Conservation (phyloP, 2,888 invertebrate genomes). For the Agrilus biguttatus region DNA sequence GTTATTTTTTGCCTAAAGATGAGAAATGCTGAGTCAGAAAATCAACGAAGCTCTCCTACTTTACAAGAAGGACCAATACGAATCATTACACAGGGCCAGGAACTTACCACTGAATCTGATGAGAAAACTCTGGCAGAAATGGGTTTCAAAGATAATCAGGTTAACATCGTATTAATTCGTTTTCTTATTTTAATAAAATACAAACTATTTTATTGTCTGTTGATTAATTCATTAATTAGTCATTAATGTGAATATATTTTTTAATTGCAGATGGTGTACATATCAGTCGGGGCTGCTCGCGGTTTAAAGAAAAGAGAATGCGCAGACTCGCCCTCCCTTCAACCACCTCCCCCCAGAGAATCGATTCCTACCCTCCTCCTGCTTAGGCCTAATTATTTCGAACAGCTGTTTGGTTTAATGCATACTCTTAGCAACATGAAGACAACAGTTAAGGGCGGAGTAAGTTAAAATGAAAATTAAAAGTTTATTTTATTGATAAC, state of each 20-base stretch:
- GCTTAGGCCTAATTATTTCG: constrained; percentile 75
- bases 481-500: constrained; percentile 2
- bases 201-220: background rate
- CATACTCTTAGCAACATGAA: constrained; percentile 80
- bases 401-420: constrained; percentile 81
- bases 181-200: background rate
- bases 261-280: constrained; percentile 60
- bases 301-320: constrained; percentile 44
- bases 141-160: constrained; percentile 89
- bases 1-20: constrained; percentile 11
- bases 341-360: constrained; percentile 76
- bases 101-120: constrained; percentile 82
- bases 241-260: background rate
- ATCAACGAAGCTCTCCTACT: constrained; percentile 24
- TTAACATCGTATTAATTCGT: constrained; percentile 17
- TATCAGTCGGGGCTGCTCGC: constrained; percentile 67
- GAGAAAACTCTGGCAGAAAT: constrained; percentile 82
- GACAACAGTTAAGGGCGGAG: constrained; percentile 56
- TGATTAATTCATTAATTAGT: constrained; percentile 6
- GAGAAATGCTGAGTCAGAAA: constrained; percentile 18
- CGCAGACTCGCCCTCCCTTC: constrained; percentile 69
- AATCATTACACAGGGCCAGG: constrained; percentile 89
- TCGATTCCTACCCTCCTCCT: constrained; percentile 74
- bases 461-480: constrained; percentile 23
- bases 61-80: constrained; percentile 62